Base-by-base conservation (phyloP, 2,113 vertebrate species). In the Guaruba guarouba region DNA sequence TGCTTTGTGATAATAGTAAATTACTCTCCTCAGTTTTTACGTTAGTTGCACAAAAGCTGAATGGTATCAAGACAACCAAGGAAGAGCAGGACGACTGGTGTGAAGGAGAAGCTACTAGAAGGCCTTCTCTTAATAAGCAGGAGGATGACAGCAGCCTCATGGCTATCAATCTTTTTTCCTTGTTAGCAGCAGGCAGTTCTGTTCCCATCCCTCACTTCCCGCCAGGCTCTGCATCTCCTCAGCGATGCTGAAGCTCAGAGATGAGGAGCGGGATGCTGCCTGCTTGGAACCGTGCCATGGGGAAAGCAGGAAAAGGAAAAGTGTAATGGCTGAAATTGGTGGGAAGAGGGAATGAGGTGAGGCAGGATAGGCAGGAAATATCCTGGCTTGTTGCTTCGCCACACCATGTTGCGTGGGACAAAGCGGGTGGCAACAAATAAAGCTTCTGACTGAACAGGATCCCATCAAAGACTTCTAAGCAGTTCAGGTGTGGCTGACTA, bases 391-490 rank as follows among this genome's bases (percentile, higher is more conserved):
- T 52, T 93, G 66, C 76, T 94, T 81, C 2, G 44, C 61, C 43
- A 62, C 90, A 55, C 82, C 31, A 4, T 17, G 52, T 64, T 90
- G 87, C 8, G 25, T 90, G 33, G 87, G 90, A 59, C 33, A 69
- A 64, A 84, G 69, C 7, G 19, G 80, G 93, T 6, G 0, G 90
- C 76, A 94, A 67, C 78, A 73, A 92, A 93, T 55, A 49, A 78
- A 86, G 11, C 39, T 87, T 91, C 91, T 96, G 95, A 92, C 94
- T 91, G 86, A 97, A 95, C 88, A 96, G 92, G 96, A 94, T 95
- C 66, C 62, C 76, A 80, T 90, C 79, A 84, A 95, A 90, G 87
- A 83, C 74, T 91, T 76, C 66, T 78, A 82, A 81, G 76, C 77
- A 31, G 85, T 48, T 61, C 84, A 95, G 95, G 86, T 41, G 94